Percentiles rank a stretch among this genome's conserved stretches.
Evolutionary conservation across 2,888 invertebrate genomes (phyloP).

Genomic region (Eristalis tenax): DNA sequence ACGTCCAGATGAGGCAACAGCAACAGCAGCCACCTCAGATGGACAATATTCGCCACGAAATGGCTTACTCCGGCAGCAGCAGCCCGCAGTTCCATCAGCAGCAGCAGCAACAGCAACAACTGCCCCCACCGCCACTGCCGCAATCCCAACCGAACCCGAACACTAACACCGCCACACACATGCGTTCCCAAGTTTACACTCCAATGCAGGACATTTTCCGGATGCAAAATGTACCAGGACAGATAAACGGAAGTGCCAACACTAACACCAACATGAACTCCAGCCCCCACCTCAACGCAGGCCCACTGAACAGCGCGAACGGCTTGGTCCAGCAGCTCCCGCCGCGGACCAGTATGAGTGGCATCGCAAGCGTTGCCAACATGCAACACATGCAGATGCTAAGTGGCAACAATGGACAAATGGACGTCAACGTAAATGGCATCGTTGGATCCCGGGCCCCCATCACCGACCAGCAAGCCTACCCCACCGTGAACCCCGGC

Average conservation of each 20-base stretch:
- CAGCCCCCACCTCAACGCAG: slow-evolving; percentile 81
- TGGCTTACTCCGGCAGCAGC: slow-evolving; percentile 54
- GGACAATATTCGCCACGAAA: slow-evolving; percentile 74
- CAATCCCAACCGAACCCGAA: slow-evolving; percentile 62
- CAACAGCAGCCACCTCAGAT: slow-evolving; percentile 72
- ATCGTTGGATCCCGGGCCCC: slow-evolving; percentile 58
- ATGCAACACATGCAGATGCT: slow-evolving; percentile 78
- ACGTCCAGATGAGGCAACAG: slow-evolving; percentile 77
- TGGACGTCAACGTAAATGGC: slow-evolving; percentile 60
- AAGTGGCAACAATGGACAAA: slow-evolving; percentile 64
- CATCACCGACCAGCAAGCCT: slow-evolving; percentile 75
- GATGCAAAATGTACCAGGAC: slow-evolving; percentile 76
- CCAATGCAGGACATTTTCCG: slow-evolving; percentile 78
- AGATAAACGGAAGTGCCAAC: slow-evolving; percentile 74
- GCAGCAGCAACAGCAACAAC: slow-evolving; percentile 74
- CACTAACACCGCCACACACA: slow-evolving; percentile 58
- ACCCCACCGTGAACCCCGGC: slow-evolving; percentile 55
- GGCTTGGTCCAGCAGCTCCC: slow-evolving; percentile 71
- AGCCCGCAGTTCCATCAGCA: slow-evolving; percentile 73
- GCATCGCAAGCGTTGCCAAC: slow-evolving; percentile 78
- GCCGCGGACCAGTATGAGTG: slow-evolving; percentile 79
- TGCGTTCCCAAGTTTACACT: slow-evolving; percentile 77
- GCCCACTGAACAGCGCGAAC: slow-evolving; percentile 77
- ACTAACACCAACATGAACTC: slow-evolving; percentile 74
- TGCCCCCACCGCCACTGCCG: slow-evolving; percentile 77